phyloP scores from a whole-genome alignment of 2,113 vertebrate species.

The Cardinalis cardinalis region DNA sequence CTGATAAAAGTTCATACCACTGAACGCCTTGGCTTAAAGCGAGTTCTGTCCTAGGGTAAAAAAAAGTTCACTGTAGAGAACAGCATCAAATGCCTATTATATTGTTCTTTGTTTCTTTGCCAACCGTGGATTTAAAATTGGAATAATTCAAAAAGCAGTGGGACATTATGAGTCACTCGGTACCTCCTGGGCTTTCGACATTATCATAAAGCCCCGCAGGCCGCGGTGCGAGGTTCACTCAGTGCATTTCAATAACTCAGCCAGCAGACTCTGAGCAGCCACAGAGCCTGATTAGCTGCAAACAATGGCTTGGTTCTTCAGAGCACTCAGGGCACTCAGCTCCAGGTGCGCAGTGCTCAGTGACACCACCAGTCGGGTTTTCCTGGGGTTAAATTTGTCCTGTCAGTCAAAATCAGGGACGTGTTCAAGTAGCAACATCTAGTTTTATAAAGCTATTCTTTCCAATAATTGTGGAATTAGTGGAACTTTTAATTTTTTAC shows the following conservation, averaged over 20 bases:
- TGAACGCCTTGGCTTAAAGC: conserved; percentile 38
- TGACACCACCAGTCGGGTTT: neutral
- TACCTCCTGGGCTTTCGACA: conserved; percentile 66
- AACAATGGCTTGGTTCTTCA: conserved; percentile 1
- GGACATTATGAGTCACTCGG: conserved; percentile 64
- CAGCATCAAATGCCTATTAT: conserved; percentile 63
- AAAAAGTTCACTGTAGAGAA: conserved; percentile 61
- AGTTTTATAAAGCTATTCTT: neutral
- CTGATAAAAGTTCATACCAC: conserved; percentile 56
- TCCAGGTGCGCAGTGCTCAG: conserved; percentile 16
- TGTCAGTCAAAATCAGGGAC: neutral
- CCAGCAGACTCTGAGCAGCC: neutral
- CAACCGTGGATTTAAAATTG: conserved; percentile 62
- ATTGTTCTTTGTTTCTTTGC: conserved; percentile 70
- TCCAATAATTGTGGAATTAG: neutral
- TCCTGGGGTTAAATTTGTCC: neutral
- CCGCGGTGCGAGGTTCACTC: neutral
- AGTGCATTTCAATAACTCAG: conserved; percentile 2
- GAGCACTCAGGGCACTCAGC: neutral
- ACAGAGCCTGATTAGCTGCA: conserved; percentile 6
- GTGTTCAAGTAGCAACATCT: neutral
- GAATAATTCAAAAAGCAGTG: conserved; percentile 68
- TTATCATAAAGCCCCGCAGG: conserved; percentile 14
- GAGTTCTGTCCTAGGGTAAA: conserved; percentile 48
- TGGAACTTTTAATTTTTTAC: neutral